Base-by-base conservation (phyloP, 2,888 invertebrate genomes). In the Coelopa pilipes region DNA sequence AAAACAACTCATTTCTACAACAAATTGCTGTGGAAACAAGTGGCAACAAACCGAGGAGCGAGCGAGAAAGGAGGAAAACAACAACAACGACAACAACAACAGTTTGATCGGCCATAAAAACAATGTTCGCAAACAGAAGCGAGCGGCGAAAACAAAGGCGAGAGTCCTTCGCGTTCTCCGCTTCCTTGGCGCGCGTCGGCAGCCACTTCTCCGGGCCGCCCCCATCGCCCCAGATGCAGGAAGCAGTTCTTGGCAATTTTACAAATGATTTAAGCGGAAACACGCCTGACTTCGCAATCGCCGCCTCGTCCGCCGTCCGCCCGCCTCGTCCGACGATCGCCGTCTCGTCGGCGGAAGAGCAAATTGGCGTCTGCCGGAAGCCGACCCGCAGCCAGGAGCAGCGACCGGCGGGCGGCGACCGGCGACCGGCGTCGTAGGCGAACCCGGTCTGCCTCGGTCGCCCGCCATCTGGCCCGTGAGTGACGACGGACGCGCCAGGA, bases 181-280 rank as follows among this genome's bases (percentile, higher is more conserved):
- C 50, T 13, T 50, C 13, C 13, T 50, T 50, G 50, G 50, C n/a
- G n/a, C 53, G 17, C 2, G 5, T n/a, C 15, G 10, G 15, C 3
- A 15, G 53, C 53, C 17, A 17, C 53, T 2, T 10, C 53, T 4
- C 15, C 15, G 45, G n/a, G 1, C 13, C n/a, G 12, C 45, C 63
- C 63, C 11, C 63, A 57, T 34, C 34, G 34, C 7, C 34, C 60
- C 70, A 50, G 63, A 63, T 63, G 67, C 53, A 60, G 62, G n/a
- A 69, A 75, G 50, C 34, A 62, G 50, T 73, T 75, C 75, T 73
- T 75, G 75, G 73, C 73, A 73, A 70, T 73, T 67, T 75, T 65
- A 73, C 73, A 70, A 75, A 71, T 75, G 71, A 74, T 75, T 75
- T 75, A 71, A 74, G 59, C 73, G 75, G 75, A 75, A 73, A 69